These are phyloP conservation scores for Oscheius sp. DNA, from an alignment of 2,888 invertebrate species.

Conservation along the genomic window DNA sequence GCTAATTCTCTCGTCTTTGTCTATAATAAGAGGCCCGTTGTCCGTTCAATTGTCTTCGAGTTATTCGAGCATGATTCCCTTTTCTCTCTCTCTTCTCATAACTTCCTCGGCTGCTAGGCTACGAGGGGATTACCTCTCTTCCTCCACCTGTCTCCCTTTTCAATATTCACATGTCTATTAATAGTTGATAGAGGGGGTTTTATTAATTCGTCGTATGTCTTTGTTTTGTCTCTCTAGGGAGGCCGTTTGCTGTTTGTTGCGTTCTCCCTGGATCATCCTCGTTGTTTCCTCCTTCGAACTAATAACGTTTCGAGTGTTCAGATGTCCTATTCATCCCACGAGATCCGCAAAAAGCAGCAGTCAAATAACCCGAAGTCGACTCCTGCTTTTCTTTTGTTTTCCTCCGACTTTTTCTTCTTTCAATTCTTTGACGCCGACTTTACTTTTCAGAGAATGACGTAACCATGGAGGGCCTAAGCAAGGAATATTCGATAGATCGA, in stretches of 20 bases:
- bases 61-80: slow-evolving; percentile 30
- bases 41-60: slow-evolving; percentile 7
- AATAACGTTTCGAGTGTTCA: no score
- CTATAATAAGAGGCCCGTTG: neutral
- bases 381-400: neutral
- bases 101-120: neutral
- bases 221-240: neutral
- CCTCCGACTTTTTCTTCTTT: neutral
- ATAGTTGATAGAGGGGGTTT: neutral
- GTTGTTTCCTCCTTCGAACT: no score
- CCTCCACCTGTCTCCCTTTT: neutral
- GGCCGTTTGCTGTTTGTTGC: neutral
- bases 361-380: no score
- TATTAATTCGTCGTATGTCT: no score
- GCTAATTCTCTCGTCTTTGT: neutral
- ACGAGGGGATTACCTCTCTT: neutral
- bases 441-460: slow-evolving; percentile 5
- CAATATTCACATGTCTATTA: neutral
- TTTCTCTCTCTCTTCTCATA: neutral
- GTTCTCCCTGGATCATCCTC: no score
- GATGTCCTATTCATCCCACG: no score
- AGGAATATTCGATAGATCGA: slow-evolving; percentile 17
- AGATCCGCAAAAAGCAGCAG: no score
- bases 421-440: neutral
- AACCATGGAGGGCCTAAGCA: slow-evolving; percentile 18